Evolutionary conservation across 2,888 invertebrate species (phyloP), one percentile per base, ranked within the genome.

Genomic region (Perithous albicinctus): DNA sequence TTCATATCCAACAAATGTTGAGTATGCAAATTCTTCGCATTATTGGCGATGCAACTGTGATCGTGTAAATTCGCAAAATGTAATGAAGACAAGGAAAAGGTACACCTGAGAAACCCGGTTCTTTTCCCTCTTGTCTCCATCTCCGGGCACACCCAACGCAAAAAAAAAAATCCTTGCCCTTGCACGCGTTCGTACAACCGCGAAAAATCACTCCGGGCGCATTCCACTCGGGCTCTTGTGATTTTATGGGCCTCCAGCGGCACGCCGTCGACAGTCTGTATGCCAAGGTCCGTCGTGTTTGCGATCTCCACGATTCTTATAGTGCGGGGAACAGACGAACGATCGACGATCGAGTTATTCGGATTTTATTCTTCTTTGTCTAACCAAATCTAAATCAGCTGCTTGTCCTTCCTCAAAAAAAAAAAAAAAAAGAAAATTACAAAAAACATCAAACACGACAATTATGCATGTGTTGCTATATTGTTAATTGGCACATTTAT

Each of bases 121-220:
- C 59, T 41, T 46, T 72, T n/a, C 32, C 32, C 29, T 32, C 26
- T 10, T 18, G 18, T 6, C 46, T 29, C 15, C 8, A 20, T 43
- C 26, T 72, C 56, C n/a, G n/a, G 54, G 63, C 54, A 29, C 15
- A 59, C 4, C 43, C 48, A 61, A 51, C 56, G 29, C 26, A 76
- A 84, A 64, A 85, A 78, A 81, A 89, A 88, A 80, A n/a, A n/a
- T n/a, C 89, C 87, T 89, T 89, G 89, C 89, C 90, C 88, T 89
- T 90, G 89, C 87, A 86, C 86, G 85, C 87, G 79, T 87, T 87
- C 83, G 79, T 82, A 41, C 41, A 85, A 87, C 84, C 84, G 83
- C 80, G 75, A 84, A 87, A 85, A 85, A 84, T 85, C 76, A 83
- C 85, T 84, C 51, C 78, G 66, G 82, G 80, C 87, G 80, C 88